Evolutionary conservation across 1,140 invertebrate species (phyloP).

Genomic region (Cyclargus thomasi): DNA sequence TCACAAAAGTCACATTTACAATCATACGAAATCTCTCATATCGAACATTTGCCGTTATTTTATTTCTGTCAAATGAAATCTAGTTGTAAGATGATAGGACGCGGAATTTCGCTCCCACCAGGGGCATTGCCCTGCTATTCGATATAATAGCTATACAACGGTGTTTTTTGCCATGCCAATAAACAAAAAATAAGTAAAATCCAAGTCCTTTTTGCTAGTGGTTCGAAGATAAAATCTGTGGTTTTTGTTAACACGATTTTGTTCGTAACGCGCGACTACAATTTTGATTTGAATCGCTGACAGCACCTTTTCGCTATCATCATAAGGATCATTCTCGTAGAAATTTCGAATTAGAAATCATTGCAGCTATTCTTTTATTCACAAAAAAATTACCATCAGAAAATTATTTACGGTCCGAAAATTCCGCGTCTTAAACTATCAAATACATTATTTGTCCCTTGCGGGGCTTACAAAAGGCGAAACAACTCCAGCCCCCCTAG

Average conservation of each 20-base stretch:
- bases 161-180: background rate
- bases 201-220: background rate
- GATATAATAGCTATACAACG: background rate
- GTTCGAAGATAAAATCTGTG: background rate
- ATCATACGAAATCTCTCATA: background rate
- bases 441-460: no score
- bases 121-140: background rate
- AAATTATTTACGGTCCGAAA: no score
- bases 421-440: no score
- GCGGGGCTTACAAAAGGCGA: no score
- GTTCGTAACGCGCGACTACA: background rate
- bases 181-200: background rate
- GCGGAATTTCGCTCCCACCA: background rate
- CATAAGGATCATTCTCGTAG: no score
- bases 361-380: no score
- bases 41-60: background rate
- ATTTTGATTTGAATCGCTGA: no score
- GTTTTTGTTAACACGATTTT: background rate
- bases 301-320: no score
- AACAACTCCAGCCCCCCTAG: no score
- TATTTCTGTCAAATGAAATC: background rate
- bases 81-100: background rate
- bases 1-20: background rate
- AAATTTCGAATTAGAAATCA: no score
- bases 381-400: no score